Base-by-base conservation (phyloP, 2,888 invertebrate species). In the Pristionchus exspectatus region DNA sequence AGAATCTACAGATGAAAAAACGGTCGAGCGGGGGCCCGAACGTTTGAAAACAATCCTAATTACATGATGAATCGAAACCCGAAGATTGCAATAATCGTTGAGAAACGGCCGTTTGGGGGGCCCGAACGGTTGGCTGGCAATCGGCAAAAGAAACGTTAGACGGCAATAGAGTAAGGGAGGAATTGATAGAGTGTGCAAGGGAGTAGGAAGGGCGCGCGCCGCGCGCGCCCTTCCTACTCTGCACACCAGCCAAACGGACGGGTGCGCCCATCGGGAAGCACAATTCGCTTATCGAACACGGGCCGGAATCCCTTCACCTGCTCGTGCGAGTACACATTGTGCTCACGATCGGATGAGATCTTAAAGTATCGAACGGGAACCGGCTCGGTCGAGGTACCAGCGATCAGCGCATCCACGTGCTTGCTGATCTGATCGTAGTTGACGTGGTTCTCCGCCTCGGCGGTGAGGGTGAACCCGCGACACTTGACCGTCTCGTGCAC, bases 191-290 rank as follows among this genome's bases (percentile, higher is more conserved):
- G 27, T 2, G 27, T 83, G 50, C 38, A 21, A 50, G 83, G 3
- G 14, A 38, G 16, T 50, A 50, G 50, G 50, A 38, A 83, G n/a
- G 10, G 16, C 7, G 12, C 12, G 69, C 30, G n/a, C n/a, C 2
- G 21, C 74, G 44, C 72, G 33, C 33, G 16, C 72, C 10, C 77
- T 38, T 33, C 33, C 85, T 85, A 85, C 54, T 63, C 56, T 3
- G 50, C 83, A 56, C 85, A 63, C 33, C 33, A 85, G 5, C 85
- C 85, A 24, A 21, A 63, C 12, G 85, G 85, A 85, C 21, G 56
- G 12, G 85, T 85, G 38, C n/a, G 2, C 3, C 38, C 56, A 85
- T 85, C 85, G 21, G 85, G 63, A 1, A 30, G 27, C 24, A 85
- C 33, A 1, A 56, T 14, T 30, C 85, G 24, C 33, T 85, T 85